A percentile compares a stretch with the other conserved stretches of the same genome.
Conservation (phyloP, 2,113 vertebrate species). For the Gymnobelideus leadbeateri region DNA sequence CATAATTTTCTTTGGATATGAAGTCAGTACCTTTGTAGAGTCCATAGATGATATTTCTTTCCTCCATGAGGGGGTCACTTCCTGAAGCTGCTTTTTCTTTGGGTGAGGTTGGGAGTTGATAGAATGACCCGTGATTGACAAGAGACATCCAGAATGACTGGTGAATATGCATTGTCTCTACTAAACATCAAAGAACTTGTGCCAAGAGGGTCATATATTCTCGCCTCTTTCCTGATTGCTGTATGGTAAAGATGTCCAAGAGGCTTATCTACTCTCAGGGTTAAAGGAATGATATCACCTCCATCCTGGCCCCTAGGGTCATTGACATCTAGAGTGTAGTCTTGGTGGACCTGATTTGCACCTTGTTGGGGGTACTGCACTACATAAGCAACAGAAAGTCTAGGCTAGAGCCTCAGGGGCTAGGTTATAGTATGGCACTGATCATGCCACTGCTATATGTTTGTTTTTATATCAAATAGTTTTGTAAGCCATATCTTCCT, state of each 20-base stretch:
- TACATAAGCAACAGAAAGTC: not conserved
- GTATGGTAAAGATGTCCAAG: not conserved
- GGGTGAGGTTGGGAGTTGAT: not conserved
- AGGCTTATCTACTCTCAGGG: not conserved
- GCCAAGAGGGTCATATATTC: not conserved
- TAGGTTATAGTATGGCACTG: not conserved
- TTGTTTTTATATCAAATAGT: not conserved
- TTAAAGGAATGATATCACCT: not conserved
- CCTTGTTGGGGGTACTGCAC: not conserved
- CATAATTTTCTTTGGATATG: not conserved
- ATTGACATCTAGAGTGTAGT: not conserved
- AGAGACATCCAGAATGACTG: not conserved
- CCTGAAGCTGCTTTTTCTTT: not conserved
- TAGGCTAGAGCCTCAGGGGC: not conserved
- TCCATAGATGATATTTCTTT: not conserved
- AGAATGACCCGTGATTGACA: not conserved
- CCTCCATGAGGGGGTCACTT: not conserved
- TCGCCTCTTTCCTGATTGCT: not conserved
- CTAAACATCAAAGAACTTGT: not conserved
- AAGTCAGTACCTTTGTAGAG: not conserved
- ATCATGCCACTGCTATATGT: not conserved
- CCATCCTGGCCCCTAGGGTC: too few relatives aligned
- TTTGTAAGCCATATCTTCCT: not conserved
- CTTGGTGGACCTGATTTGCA: not conserved
- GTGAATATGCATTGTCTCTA: not conserved